Percentiles rank a stretch among this genome's conserved stretches.
Conservation (phyloP, 2,888 invertebrate species). For the Torymus auratus region DNA sequence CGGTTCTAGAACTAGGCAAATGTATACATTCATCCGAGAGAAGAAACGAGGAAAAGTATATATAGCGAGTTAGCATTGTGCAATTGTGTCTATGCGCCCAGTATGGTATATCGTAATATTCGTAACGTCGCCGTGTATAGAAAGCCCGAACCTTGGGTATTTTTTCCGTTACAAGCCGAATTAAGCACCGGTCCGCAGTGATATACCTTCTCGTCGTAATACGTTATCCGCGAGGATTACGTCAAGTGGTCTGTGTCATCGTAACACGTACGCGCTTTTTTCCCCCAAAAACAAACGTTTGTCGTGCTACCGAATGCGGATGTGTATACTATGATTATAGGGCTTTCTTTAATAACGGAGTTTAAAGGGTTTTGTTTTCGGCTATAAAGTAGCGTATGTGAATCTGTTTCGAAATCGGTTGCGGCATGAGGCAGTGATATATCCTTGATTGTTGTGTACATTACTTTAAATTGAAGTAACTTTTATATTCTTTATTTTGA, state of each 20-base stretch:
- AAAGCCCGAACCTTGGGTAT: slow-evolving; percentile 51
- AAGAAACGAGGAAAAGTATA: slow-evolving; percentile 19
- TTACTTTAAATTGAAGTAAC: no score
- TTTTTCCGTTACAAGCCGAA: slow-evolving; percentile 53
- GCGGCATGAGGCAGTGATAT: no score
- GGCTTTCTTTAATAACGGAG: no score
- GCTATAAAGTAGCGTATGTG: no score
- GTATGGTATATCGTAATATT: slow-evolving; percentile 43
- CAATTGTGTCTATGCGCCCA: slow-evolving; percentile 17
- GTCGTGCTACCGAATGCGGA: neutral
- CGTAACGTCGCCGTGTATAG: slow-evolving; percentile 33
- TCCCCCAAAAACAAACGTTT: neutral
- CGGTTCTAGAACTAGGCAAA: no score
- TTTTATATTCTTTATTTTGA: no score
- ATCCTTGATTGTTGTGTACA: no score
- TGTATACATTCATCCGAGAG: slow-evolving; percentile 10
- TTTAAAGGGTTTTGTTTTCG: no score
- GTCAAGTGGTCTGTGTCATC: slow-evolving; percentile 10
- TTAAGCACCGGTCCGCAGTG: slow-evolving; percentile 36
- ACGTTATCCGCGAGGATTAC: slow-evolving; percentile 36
- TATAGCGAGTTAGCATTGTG: slow-evolving; percentile 13
- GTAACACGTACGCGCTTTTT: neutral
- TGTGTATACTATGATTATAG: no score
- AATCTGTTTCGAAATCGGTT: no score
- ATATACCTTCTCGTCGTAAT: slow-evolving; percentile 12